Base-by-base conservation (phyloP, 2,888 invertebrate species). In the Muschampia plurimacula region DNA sequence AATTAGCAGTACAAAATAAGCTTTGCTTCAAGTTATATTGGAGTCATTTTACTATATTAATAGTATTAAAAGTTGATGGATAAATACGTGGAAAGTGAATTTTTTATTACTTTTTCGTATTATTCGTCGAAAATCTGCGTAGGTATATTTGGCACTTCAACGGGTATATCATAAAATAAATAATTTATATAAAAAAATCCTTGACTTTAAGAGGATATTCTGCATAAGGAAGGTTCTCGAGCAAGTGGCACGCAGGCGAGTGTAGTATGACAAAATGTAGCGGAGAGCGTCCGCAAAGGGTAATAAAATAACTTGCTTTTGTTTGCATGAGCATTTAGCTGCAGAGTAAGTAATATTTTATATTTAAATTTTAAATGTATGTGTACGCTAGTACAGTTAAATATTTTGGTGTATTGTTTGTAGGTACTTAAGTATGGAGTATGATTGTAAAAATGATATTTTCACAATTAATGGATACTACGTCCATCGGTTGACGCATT, bases 241-340 rank as follows among this genome's bases (percentile, higher is more conserved):
- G 15, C 39, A 62, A 62, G 39, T 60, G 32, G 60, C 36, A 84
- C 80, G 76, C 80, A 78, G 82, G 77, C 83, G 78, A 80, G 82
- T 79, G 79, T 77, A 75, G 80, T 84, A 83, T 81, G 82, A 83
- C 88, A 89, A 88, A 85, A 88, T 88, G 57, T 57, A 57, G 57
- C 57, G 57, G 15, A 28, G 57, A 83, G 85, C 86, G 85, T 81
- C 83, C 86, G 88, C 86, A 84, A 86, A 86, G 78, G 78, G 86
- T 85, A 87, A 86, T 90, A 89, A 86, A 87, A 86, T 90, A 89
- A 86, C 82, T 89, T 84, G 89, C 86, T 88, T 89, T 89, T 90
- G 88, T 89, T 89, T 87, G 87, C 86, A 87, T 87, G 85, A 83
- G 82, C 86, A 6, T 88, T 88, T 87, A 89, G 88, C 83, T 88